phyloP scores from a whole-genome alignment of 1,140 invertebrate genomes.

The Solenopsis invicta region DNA sequence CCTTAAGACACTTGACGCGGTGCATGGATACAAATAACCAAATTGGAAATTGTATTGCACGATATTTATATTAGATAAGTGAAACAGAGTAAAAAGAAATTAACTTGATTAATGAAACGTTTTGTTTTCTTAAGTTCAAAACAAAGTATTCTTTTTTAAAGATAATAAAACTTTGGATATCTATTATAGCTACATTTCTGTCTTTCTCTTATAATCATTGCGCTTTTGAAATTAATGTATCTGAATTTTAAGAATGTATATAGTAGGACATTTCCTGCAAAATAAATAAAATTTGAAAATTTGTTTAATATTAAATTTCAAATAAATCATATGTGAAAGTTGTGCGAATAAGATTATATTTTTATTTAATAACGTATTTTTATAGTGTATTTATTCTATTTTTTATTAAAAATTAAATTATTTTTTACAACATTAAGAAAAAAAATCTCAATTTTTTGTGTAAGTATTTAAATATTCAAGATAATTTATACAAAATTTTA shows the following conservation, averaged over 20 bases:
- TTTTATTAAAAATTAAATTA: too few species aligned
- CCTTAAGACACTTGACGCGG: not conserved
- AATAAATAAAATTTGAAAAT: too few species aligned
- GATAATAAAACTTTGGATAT: not conserved
- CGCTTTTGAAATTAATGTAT: not conserved
- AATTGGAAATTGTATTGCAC: conserved; percentile 6
- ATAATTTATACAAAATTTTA: too few species aligned
- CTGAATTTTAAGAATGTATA: not conserved
- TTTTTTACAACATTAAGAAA: too few species aligned
- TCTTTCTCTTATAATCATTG: not conserved
- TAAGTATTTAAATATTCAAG: too few species aligned
- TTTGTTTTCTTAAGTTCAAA: not conserved
- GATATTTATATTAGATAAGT: not conserved
- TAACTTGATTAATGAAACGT: not conserved
- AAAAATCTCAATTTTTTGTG: too few species aligned
- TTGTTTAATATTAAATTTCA: too few species aligned
- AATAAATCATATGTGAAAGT: too few species aligned
- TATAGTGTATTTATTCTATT: too few species aligned
- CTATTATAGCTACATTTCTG: not conserved
- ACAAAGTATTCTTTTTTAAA: not conserved
- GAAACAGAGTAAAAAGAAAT: not conserved
- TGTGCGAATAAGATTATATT: too few species aligned
- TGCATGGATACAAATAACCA: not conserved
- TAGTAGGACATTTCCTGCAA: too few species aligned
- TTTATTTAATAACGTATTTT: too few species aligned